phyloP scores from a whole-genome alignment of 1,140 invertebrate genomes.

The Micrasema longulum region DNA sequence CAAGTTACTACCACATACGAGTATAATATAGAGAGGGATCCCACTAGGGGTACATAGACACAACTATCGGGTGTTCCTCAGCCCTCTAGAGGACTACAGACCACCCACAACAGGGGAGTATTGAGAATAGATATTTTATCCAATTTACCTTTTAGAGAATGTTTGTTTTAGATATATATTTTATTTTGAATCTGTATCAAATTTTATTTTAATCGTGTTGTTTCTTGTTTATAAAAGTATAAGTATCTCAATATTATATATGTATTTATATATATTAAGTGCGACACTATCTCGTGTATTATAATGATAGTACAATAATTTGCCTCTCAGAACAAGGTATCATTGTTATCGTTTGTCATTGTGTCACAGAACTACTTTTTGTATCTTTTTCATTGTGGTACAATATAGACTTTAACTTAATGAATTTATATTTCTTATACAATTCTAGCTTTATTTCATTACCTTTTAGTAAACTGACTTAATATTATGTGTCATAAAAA shows the following conservation, averaged over 20 bases:
- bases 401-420: constrained; percentile 31
- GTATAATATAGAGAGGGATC: constrained; percentile 52
- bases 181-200: constrained; percentile 38
- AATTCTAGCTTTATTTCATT: constrained; percentile 45
- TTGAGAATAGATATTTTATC: constrained; percentile 51
- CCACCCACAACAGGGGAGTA: too few relatives aligned
- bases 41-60: constrained; percentile 53
- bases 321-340: constrained; percentile 22
- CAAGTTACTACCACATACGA: too few relatives aligned
- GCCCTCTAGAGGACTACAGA: constrained; percentile 44
- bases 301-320: too few relatives aligned
- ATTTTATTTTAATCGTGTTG: constrained; percentile 30
- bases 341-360: background rate
- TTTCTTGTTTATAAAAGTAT: constrained; percentile 24
- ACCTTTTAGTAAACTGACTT: constrained; percentile 46
- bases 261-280: too few relatives aligned
- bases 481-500: constrained; percentile 47
- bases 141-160: too few relatives aligned
- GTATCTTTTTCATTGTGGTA: constrained; percentile 32
- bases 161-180: constrained; percentile 51
- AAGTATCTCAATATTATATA: too few relatives aligned
- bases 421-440: constrained; percentile 42
- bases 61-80: constrained; percentile 54
- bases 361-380: background rate
- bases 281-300: too few relatives aligned